Evolutionary conservation across 2,797 vertebrate genomes (phyloP).

Genomic region (Gorsachius magnificus): DNA sequence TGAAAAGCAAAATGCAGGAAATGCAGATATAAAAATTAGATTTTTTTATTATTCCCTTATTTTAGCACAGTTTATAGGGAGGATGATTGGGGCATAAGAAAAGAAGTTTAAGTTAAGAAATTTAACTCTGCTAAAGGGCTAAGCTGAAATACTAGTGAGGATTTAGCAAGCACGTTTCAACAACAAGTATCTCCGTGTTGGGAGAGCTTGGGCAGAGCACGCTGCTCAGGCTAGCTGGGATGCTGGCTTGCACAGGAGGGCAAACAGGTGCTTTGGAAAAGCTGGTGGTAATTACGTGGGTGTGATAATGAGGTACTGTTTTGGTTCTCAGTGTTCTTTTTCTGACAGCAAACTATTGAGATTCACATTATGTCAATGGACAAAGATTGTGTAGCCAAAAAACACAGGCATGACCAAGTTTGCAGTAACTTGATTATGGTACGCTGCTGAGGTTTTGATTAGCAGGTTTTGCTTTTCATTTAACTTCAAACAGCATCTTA

Average conservation of each 20-base stretch:
- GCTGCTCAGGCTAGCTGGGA: not conserved
- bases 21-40: not conserved
- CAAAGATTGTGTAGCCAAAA: not conserved
- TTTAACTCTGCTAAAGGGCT: not conserved
- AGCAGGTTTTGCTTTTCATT: not conserved
- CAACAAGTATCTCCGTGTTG: no score
- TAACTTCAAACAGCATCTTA: not conserved
- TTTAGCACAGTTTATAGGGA: not conserved
- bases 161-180: not conserved
- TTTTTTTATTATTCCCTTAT: not conserved
- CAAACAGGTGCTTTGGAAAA: not conserved
- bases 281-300: not conserved
- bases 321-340: not conserved
- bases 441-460: not conserved
- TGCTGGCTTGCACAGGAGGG: not conserved
- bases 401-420: not conserved
- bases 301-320: not conserved
- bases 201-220: not conserved
- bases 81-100: not conserved
- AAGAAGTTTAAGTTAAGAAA: not conserved
- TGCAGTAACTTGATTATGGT: not conserved
- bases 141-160: not conserved
- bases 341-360: not conserved
- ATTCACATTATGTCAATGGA: rapidly evolving
- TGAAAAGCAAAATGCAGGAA: not conserved